phyloP scores from a whole-genome alignment of 2,888 invertebrate genomes.

The Mythimna loreyi region DNA sequence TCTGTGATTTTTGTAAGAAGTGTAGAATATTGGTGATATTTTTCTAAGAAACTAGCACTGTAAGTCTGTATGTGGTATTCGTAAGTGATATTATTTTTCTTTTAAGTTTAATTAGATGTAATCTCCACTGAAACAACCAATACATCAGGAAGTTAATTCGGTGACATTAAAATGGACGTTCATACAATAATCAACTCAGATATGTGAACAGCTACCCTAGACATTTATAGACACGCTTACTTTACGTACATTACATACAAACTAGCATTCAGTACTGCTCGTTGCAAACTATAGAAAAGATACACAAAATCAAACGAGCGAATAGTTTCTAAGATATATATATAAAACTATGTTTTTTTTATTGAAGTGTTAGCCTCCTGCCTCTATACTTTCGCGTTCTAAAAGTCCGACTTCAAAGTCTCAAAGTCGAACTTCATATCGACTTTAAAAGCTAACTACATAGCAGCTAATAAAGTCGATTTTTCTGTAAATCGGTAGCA shows the following conservation, averaged over 20 bases:
- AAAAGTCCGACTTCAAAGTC: conserved; percentile 11
- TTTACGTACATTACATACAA: conserved; percentile 52
- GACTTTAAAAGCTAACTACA: background rate
- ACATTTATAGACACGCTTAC: conserved; percentile 75
- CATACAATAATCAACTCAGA: conserved; percentile 56
- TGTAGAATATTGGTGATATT: too few relatives aligned
- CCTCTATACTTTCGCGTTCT: conserved; percentile 10
- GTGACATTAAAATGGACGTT: conserved; percentile 62
- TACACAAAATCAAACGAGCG: conserved; percentile 75
- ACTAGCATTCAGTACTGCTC: conserved; percentile 78
- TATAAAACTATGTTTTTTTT: conserved; percentile 55
- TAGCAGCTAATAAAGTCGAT: conserved; percentile 8
- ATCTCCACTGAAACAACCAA: conserved; percentile 55
- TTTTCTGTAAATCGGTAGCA: conserved; percentile 27
- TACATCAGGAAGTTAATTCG: conserved; percentile 54
- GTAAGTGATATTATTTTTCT: too few relatives aligned
- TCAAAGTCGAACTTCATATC: conserved; percentile 1
- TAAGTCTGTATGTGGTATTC: too few relatives aligned
- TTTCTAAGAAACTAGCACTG: too few relatives aligned
- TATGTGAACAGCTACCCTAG: conserved; percentile 75
- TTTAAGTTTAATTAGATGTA: background rate
- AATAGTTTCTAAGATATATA: conserved; percentile 68
- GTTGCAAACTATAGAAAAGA: conserved; percentile 67
- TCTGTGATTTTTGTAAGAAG: too few relatives aligned
- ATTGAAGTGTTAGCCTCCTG: conserved; percentile 44